Percentiles rank a stretch among this genome's conserved stretches.
These are phyloP conservation scores for Germaria angustata DNA, from an alignment of 2,888 invertebrate species.

Conservation along the genomic window DNA sequence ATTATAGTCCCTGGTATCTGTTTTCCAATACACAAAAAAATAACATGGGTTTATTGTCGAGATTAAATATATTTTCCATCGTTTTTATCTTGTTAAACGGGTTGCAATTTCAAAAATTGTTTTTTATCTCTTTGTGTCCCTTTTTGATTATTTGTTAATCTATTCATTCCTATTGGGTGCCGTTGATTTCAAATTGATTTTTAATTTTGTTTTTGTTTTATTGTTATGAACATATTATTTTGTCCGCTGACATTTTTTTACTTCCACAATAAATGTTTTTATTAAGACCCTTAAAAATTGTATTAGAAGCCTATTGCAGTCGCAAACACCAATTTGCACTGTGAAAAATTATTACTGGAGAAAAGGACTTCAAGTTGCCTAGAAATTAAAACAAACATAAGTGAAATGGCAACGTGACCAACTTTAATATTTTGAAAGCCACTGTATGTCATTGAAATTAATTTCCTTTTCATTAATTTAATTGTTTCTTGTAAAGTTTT, in stretches of 20 bases:
- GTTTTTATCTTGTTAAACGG: conserved; percentile 52
- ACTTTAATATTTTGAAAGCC: no score
- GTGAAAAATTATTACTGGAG: no score
- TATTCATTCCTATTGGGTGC: conserved; percentile 54
- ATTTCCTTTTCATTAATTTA: no score
- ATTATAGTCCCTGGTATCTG: conserved; percentile 39
- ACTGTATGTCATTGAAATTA: no score
- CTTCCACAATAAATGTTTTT: not conserved
- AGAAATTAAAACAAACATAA: no score
- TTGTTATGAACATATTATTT: not conserved
- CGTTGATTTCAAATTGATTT: conserved; percentile 70
- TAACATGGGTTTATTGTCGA: conserved; percentile 45
- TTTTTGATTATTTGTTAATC: conserved; percentile 18
- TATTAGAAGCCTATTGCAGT: no score
- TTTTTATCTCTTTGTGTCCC: not conserved
- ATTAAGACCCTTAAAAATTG: not conserved
- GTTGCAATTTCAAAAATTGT: conserved; percentile 45
- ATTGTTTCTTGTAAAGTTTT: no score
- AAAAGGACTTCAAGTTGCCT: no score
- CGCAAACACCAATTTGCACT: no score
- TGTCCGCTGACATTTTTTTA: not conserved
- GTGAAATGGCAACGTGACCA: no score
- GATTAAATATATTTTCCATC: conserved; percentile 19
- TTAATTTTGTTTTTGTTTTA: conserved; percentile 55
- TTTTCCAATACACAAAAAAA: conserved; percentile 16